A percentile compares a stretch with the other conserved stretches of the same genome.
These are phyloP conservation scores for Aphrophora alni DNA, from an alignment of 2,888 invertebrate species.

Conservation along the genomic window DNA sequence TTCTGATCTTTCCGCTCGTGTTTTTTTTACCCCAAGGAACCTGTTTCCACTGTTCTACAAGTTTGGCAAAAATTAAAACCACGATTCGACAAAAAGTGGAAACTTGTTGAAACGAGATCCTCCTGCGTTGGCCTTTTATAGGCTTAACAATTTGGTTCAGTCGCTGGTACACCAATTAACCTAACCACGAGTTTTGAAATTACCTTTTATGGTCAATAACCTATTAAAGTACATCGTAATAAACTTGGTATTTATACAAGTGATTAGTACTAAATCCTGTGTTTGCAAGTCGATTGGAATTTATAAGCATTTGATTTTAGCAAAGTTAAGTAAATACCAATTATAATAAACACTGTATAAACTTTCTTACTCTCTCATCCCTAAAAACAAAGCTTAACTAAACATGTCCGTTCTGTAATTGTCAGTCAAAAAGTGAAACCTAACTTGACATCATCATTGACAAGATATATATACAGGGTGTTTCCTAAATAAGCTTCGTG, in stretches of 20 bases:
- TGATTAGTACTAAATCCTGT: background rate
- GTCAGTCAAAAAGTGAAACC: too few species aligned
- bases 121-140: background rate
- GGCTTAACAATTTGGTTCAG: background rate
- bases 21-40: background rate
- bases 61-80: conserved; percentile 2
- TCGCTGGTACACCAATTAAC: background rate
- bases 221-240: background rate
- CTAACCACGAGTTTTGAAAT: background rate
- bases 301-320: too few species aligned
- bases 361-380: too few species aligned
- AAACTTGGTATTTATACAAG: background rate
- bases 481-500: too few species aligned
- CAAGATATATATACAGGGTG: too few species aligned
- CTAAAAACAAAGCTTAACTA: too few species aligned
- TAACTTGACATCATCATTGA: too few species aligned
- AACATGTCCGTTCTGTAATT: too few species aligned
- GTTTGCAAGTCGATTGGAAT: too few species aligned
- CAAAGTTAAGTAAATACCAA: too few species aligned
- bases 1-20: background rate
- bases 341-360: too few species aligned
- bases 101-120: background rate
- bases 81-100: background rate
- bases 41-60: background rate
- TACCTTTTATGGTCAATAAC: background rate